phyloP scores from a whole-genome alignment of 2,113 vertebrate species.

The Chloroceryle aenea region DNA sequence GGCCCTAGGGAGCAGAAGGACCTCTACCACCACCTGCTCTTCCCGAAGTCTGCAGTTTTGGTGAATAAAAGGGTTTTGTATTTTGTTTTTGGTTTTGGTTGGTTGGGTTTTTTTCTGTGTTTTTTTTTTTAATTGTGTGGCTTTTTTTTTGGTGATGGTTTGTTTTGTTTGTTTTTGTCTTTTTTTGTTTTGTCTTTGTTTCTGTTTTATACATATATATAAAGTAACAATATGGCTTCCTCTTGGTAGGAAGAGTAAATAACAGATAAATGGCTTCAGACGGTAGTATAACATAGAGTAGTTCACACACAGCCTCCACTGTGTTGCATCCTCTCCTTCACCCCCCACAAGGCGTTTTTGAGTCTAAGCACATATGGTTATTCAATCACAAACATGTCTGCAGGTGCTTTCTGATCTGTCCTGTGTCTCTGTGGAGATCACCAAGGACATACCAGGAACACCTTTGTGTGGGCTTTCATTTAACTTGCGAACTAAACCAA shows the following conservation, averaged over 20 bases:
- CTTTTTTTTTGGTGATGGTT: no score
- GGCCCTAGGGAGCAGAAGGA: background rate
- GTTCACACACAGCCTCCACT: background rate
- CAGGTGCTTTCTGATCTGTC: background rate
- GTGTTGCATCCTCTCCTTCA: background rate
- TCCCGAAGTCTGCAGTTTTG: background rate
- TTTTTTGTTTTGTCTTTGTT: no score
- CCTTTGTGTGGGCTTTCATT: no score
- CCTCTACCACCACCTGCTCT: background rate
- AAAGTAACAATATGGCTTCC: background rate
- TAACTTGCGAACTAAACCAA: background rate
- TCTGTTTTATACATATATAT: background rate
- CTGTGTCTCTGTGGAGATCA: background rate
- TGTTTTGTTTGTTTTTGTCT: no score
- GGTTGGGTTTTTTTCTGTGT: no score
- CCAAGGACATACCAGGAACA: background rate
- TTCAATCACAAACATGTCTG: background rate
- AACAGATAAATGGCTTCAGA: background rate
- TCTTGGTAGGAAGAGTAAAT: background rate
- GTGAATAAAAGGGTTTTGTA: background rate
- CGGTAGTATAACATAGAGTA: background rate
- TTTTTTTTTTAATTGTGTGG: no score
- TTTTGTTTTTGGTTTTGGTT: background rate
- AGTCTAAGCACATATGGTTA: fast-evolving
- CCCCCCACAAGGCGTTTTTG: background rate